These are phyloP conservation scores for Watsonalla cultraria DNA, from an alignment of 2,888 invertebrate genomes.

Conservation along the genomic window DNA sequence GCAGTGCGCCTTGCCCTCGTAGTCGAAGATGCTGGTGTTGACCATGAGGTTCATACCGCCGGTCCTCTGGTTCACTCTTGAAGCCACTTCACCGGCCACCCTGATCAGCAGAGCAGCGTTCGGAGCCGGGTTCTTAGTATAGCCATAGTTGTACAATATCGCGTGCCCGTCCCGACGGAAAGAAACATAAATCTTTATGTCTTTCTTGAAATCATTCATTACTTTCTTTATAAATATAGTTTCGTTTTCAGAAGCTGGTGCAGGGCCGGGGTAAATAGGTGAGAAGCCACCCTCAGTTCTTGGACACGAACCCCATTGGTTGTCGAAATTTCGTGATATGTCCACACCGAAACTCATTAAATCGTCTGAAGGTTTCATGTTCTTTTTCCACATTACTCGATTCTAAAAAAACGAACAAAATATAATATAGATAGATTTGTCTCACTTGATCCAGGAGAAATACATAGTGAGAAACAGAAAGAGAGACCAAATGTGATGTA, in stretches of 20 bases:
- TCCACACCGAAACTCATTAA: slow-evolving; percentile 49
- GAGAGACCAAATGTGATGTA: too few species aligned
- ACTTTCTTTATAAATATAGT: slow-evolving; percentile 77
- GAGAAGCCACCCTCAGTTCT: slow-evolving; percentile 35
- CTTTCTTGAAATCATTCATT: slow-evolving; percentile 63
- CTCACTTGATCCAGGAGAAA: background rate
- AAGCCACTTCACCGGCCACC: slow-evolving; percentile 41
- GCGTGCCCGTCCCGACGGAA: slow-evolving; percentile 85
- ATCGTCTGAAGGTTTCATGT: slow-evolving; percentile 32
- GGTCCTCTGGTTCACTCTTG: slow-evolving; percentile 51
- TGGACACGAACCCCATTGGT: slow-evolving; percentile 44
- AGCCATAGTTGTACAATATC: slow-evolving; percentile 82
- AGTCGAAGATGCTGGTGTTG: slow-evolving; percentile 44
- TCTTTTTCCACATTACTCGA: slow-evolving; percentile 48
- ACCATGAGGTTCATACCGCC: slow-evolving; percentile 43
- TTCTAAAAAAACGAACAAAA: slow-evolving; percentile 24
- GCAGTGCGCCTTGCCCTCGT: slow-evolving; percentile 46
- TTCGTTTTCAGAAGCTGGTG: slow-evolving; percentile 82
- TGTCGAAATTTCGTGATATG: slow-evolving; percentile 58
- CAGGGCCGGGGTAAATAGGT: slow-evolving; percentile 74
- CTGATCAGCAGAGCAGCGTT: slow-evolving; percentile 18
- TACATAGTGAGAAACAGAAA: background rate
- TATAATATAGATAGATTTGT: background rate
- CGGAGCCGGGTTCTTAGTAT: slow-evolving; percentile 29
- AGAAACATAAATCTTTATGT: slow-evolving; percentile 82